These are phyloP conservation scores for Drosophila leontia DNA, from an alignment of 1,140 invertebrate species.

Conservation along the genomic window DNA sequence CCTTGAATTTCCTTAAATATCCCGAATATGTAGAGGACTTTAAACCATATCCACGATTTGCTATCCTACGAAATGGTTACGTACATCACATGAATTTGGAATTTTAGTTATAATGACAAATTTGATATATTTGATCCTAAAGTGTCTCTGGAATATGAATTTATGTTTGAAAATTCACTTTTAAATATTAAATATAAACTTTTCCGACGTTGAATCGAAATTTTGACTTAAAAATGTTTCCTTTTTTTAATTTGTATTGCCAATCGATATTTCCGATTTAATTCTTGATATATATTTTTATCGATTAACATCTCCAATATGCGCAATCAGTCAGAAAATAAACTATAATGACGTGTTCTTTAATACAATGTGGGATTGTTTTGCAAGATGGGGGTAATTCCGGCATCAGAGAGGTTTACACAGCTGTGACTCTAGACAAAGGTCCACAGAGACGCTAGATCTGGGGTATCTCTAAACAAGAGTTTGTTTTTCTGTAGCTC, in stretches of 20 bases:
- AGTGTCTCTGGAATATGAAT: too few species aligned
- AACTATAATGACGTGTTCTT: constrained; percentile 15
- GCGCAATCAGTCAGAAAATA: constrained; percentile 3
- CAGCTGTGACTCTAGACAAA: constrained; percentile 34
- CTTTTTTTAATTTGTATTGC: background rate
- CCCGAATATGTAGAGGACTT: background rate
- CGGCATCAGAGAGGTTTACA: constrained; percentile 1
- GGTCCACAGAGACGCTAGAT: constrained; percentile 1
- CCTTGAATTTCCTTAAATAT: constrained; percentile 47
- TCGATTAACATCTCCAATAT: background rate
- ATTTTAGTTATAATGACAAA: background rate
- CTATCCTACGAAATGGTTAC: constrained; percentile 38
- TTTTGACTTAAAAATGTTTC: too few species aligned
- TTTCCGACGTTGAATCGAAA: too few species aligned
- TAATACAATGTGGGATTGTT: background rate
- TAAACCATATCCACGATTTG: constrained; percentile 48
- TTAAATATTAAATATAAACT: too few species aligned
- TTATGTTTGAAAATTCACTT: too few species aligned
- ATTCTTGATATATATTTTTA: background rate
- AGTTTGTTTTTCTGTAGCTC: constrained; percentile 7
- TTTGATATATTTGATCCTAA: background rate
- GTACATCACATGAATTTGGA: constrained; percentile 31
- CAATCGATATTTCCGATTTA: background rate
- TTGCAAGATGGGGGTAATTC: constrained; percentile 11
- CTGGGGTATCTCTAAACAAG: background rate